phyloP scores from a whole-genome alignment of 2,888 invertebrate species.

The Rotaria sp. region DNA sequence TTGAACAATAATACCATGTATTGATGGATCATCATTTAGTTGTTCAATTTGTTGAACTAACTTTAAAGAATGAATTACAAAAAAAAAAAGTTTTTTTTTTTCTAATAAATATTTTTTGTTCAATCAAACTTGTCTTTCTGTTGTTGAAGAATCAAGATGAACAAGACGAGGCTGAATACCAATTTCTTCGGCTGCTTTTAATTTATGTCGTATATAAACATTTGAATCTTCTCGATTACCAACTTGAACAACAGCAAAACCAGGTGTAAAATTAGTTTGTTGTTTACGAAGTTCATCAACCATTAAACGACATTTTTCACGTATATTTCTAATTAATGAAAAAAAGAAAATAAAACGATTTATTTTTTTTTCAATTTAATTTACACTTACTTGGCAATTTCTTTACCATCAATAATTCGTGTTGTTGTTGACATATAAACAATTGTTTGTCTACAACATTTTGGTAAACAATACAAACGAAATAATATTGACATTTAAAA shows the following conservation, averaged over 20 bases:
- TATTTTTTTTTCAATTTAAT: too few species aligned
- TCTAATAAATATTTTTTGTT: background rate
- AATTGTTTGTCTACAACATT: background rate
- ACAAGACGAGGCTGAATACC: constrained; percentile 35
- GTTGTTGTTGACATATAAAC: background rate
- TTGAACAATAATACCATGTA: constrained; percentile 92
- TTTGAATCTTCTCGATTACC: constrained; percentile 38
- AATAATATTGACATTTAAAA: background rate
- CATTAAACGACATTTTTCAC: background rate
- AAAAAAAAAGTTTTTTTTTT: too few species aligned
- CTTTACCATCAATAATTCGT: background rate
- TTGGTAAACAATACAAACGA: background rate
- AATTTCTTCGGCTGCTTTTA: constrained; percentile 38
- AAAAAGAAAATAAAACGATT: too few species aligned
- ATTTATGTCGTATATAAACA: constrained; percentile 40
- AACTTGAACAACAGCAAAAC: constrained; percentile 16
- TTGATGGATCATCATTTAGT: constrained; percentile 72
- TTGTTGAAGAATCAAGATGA: constrained; percentile 35
- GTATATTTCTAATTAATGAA: background rate
- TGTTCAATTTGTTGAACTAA: constrained; percentile 65
- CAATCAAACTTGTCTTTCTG: background rate
- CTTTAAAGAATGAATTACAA: background rate
- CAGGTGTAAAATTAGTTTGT: background rate
- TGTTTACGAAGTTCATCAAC: background rate
- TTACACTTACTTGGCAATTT: background rate